Evolutionary conservation across 1,140 invertebrate species (phyloP), one percentile per base, ranked within the genome.

Genomic region (Pseudomyrmex concolor): DNA sequence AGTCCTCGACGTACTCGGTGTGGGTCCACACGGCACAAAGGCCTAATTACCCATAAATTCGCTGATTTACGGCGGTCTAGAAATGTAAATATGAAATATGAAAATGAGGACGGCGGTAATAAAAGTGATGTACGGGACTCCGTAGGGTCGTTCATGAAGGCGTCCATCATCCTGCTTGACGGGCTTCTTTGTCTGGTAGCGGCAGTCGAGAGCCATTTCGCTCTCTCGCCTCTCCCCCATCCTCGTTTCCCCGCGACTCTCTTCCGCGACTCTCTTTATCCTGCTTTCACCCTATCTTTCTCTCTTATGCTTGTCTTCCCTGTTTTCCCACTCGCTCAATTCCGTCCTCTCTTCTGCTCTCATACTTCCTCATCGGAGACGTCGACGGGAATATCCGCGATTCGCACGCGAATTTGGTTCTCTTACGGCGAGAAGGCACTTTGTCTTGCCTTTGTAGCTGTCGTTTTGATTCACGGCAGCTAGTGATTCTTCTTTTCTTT

Each of bases 61-160:
- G 91, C 92, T 95, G 95, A 95, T 95, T 95, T 95, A 95, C 94
- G 94, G 93, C 92, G 93, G 91, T 93, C 93, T 91, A 93, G 93
- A 95, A 95, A 95, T 96, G 96, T 96, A 96, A 96, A 96, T 96
- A 96, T 96, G 96, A 96, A 96, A 96, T 96, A 96, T 96, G 96
- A 96, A 96, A 96, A 96, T 96, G 96, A 96, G 96, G 95, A 96
- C 95, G 95, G 95, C 95, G 95, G 95, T 96, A 96, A 96, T 96
- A 96, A 96, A 96, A 96, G 95, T 96, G 96, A 96, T 96, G 95
- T 96, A 96, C 95, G 95, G 95, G 95, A 94, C 95, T 96, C 95
- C 94, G 95, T 95, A 95, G 96, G 95, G 95, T 95, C 96, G 96
- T 96, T 96, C 95, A 94, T 95, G 95, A 95, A 96, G 95, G 95